phyloP scores from a whole-genome alignment of 2,113 vertebrate genomes.

The Accipiter virgatus region DNA sequence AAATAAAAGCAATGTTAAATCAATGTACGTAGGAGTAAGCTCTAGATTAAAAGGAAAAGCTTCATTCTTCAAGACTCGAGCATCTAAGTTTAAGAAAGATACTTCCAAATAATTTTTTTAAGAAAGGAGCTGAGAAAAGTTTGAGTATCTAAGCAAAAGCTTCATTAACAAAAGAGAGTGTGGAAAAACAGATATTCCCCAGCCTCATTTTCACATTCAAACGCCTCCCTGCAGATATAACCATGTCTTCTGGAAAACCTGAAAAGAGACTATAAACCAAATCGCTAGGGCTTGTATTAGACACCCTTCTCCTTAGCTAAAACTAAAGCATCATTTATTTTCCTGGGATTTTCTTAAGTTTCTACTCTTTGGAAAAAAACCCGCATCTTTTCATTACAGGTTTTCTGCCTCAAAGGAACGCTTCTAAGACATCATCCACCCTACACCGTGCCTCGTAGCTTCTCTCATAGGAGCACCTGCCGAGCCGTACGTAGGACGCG shows the following conservation, averaged over 20 bases:
- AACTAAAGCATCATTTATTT: background rate
- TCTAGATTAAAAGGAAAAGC: background rate
- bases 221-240: background rate
- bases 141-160: background rate
- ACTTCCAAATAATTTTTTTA: background rate
- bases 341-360: background rate
- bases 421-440: fast-evolving
- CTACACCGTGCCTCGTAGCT: background rate
- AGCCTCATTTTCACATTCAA: background rate
- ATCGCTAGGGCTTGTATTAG: fast-evolving
- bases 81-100: background rate
- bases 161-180: background rate
- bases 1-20: background rate
- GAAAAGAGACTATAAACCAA: background rate
- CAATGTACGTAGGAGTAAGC: fast-evolving
- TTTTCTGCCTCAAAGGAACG: background rate
- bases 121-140: background rate
- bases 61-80: background rate
- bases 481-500: fast-evolving
- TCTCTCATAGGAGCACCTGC: fast-evolving
- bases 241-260: background rate
- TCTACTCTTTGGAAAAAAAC: fast-evolving
- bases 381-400: background rate
- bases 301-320: background rate
- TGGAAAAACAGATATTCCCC: background rate